phyloP scores from a whole-genome alignment of 2,797 vertebrate genomes.

The Sardinella longiceps region DNA sequence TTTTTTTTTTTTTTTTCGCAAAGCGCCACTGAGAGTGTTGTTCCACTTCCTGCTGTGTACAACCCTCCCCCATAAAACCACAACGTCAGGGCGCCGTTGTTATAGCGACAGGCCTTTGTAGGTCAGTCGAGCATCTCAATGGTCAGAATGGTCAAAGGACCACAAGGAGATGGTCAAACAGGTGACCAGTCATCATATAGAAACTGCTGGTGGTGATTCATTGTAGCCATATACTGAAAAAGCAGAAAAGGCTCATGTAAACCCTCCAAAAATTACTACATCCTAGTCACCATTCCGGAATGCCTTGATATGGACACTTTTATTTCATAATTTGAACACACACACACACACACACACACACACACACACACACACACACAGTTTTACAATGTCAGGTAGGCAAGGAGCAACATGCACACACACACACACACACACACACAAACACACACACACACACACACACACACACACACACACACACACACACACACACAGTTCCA shows the following conservation, averaged over 20 bases:
- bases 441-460: background rate
- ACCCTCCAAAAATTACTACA: too few species aligned
- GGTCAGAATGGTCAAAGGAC: background rate
- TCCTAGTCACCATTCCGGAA: too few species aligned
- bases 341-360: background rate
- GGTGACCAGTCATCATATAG: background rate
- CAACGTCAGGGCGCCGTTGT: constrained; percentile 41
- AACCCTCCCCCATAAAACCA: constrained; percentile 61
- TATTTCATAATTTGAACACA: background rate
- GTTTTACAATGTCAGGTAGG: too few species aligned
- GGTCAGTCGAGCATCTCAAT: background rate
- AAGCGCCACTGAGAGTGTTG: background rate
- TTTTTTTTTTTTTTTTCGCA: background rate
- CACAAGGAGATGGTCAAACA: background rate
- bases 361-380: background rate
- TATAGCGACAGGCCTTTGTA: background rate
- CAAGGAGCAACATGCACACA: background rate
- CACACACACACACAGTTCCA: too few species aligned
- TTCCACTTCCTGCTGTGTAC: constrained; percentile 72
- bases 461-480: too few species aligned
- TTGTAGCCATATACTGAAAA: background rate
- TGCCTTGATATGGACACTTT: too few species aligned
- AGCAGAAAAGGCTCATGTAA: too few species aligned
- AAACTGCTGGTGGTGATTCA: background rate
- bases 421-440: background rate